These are phyloP conservation scores for Caenorhabditis latens DNA, from an alignment of 1,140 invertebrate genomes.

Conservation along the genomic window DNA sequence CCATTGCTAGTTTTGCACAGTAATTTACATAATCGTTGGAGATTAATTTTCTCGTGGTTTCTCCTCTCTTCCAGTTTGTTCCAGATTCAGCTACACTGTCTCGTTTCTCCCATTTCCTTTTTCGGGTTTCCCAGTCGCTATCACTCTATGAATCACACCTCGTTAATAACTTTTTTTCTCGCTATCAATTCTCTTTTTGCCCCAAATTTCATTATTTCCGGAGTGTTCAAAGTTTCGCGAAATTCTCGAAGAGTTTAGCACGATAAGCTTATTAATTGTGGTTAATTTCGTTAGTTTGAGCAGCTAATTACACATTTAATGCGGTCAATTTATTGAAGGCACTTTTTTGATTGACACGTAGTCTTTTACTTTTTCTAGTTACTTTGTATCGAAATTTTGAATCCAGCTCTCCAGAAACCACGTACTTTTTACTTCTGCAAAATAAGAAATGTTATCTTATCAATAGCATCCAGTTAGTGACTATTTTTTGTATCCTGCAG, in stretches of 20 bases:
- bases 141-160: neutral
- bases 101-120: neutral
- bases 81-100: neutral
- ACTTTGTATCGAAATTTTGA: too few species aligned
- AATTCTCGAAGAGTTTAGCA: neutral
- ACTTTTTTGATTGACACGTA: too few species aligned
- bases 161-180: neutral
- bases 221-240: neutral
- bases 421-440: too few species aligned
- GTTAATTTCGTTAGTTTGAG: neutral
- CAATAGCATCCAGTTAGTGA: neutral
- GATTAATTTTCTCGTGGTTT: conserved; percentile 1
- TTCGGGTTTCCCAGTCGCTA: neutral
- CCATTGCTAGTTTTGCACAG: neutral
- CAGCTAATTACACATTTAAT: neutral
- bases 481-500: neutral
- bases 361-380: too few species aligned
- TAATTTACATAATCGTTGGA: conserved; percentile 20
- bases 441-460: neutral
- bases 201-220: neutral
- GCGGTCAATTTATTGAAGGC: too few species aligned
- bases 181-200: neutral
- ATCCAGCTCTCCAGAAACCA: too few species aligned
- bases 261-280: neutral
- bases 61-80: neutral